Conservation (phyloP, 1,140 invertebrate genomes). For the Grapholita molesta region DNA sequence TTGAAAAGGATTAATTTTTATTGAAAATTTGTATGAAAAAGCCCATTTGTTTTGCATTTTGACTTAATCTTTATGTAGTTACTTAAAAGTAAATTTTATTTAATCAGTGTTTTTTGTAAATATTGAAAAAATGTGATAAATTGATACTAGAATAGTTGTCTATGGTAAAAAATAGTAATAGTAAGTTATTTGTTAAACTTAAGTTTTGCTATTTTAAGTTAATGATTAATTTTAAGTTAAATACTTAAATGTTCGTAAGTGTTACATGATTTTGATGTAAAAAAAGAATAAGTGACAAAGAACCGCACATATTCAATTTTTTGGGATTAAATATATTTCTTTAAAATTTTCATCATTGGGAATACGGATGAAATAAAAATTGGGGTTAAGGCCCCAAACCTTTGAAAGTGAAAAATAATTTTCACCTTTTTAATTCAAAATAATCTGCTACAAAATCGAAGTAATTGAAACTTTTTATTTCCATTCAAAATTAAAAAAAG, state of each 20-base stretch:
- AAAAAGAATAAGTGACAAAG: background rate
- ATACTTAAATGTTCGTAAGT: background rate
- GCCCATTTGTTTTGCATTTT: background rate
- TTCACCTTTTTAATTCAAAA: no score
- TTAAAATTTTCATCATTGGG: no score
- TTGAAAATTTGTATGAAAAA: background rate
- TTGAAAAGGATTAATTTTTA: no score
- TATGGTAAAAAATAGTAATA: constrained; percentile 16
- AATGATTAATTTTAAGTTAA: background rate
- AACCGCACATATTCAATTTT: no score
- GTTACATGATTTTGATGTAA: background rate
- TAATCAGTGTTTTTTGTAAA: background rate
- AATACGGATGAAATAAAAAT: no score
- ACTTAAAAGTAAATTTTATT: background rate
- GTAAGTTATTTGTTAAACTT: constrained; percentile 25
- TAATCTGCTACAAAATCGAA: no score
- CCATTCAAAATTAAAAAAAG: no score
- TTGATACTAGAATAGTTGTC: background rate
- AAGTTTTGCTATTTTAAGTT: constrained; percentile 25
- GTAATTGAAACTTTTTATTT: no score
- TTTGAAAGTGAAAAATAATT: no score
- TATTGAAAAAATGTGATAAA: background rate
- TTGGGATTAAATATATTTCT: no score
- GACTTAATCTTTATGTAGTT: background rate
- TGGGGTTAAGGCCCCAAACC: no score